A percentile compares a stretch with the other conserved stretches of the same genome.
Evolutionary conservation across 2,888 invertebrate genomes (phyloP).

Genomic region (Rhodophaea formosa): DNA sequence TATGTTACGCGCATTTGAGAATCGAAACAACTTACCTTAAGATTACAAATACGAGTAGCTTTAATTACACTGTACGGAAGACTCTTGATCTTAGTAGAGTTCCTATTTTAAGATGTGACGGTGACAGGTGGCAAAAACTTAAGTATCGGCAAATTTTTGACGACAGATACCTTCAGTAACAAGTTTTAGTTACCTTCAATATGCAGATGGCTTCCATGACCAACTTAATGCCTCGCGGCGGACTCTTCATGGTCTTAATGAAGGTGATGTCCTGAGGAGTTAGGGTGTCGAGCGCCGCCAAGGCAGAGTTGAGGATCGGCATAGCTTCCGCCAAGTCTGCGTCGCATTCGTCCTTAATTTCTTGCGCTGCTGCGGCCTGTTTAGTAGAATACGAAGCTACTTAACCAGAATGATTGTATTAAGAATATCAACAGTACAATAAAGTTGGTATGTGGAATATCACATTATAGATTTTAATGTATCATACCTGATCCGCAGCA

Average conservation of each 20-base stretch:
- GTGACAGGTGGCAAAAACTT: too few relatives aligned
- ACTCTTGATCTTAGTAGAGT: too few relatives aligned
- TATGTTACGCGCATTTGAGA: too few relatives aligned
- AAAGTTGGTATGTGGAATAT: too few relatives aligned
- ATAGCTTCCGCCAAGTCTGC: constrained; percentile 94
- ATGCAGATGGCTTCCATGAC: constrained; percentile 98
- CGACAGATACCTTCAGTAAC: background rate
- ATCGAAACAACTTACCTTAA: too few relatives aligned
- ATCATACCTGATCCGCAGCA: constrained; percentile 86
- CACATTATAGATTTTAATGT: background rate
- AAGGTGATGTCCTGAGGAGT: constrained; percentile 95
- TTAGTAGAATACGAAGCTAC: background rate
- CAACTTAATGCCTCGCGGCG: constrained; percentile 92
- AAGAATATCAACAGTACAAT: background rate
- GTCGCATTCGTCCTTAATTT: constrained; percentile 96
- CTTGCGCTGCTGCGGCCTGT: constrained; percentile 86
- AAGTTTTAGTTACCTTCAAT: constrained; percentile 83
- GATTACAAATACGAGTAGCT: too few relatives aligned
- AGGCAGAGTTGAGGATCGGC: constrained; percentile 93
- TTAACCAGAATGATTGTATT: background rate
- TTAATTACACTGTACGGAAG: too few relatives aligned
- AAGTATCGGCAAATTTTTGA: too few relatives aligned
- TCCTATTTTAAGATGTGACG: too few relatives aligned
- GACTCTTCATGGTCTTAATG: constrained; percentile 98
- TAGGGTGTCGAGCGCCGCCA: constrained; percentile 93